Percentiles rank a stretch among this genome's conserved stretches.
These are phyloP conservation scores for Bufo gargarizans DNA, from an alignment of 2,113 vertebrate genomes.

Conservation along the genomic window DNA sequence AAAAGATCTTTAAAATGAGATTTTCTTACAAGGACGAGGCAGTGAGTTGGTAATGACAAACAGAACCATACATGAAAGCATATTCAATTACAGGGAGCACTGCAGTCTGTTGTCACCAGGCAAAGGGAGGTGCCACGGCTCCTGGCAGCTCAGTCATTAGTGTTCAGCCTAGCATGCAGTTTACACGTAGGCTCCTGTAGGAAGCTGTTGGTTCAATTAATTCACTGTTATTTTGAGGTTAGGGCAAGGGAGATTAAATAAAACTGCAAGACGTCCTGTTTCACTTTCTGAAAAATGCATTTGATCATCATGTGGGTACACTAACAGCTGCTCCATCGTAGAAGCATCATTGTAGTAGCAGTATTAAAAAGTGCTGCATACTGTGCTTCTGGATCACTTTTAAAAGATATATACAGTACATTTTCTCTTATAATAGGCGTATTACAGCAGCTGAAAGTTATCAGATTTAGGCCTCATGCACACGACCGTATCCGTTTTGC, in stretches of 20 bases:
- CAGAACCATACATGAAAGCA: not conserved
- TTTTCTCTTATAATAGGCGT: no score
- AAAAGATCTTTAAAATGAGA: not conserved
- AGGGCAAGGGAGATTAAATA: not conserved
- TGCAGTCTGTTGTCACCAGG: not conserved
- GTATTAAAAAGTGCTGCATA: not conserved
- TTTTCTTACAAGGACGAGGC: not conserved
- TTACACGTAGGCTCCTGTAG: not conserved
- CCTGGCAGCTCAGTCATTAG: not conserved
- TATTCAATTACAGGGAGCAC: not conserved
- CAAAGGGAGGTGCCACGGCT: not conserved
- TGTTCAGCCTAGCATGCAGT: not conserved
- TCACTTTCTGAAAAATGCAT: not conserved
- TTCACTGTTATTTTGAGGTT: not conserved
- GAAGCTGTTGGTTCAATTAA: not conserved
- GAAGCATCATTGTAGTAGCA: not conserved
- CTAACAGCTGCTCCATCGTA: not conserved
- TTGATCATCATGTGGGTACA: not conserved
- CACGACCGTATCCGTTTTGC: no score
- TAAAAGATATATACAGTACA: no score
- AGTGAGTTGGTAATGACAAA: not conserved
- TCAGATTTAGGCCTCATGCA: no score
- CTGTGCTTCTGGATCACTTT: not conserved
- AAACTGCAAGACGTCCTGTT: not conserved
- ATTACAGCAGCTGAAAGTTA: no score